Evolutionary conservation across 1,140 invertebrate species (phyloP), one percentile per base, ranked within the genome.

Genomic region (Lineus longissimus): DNA sequence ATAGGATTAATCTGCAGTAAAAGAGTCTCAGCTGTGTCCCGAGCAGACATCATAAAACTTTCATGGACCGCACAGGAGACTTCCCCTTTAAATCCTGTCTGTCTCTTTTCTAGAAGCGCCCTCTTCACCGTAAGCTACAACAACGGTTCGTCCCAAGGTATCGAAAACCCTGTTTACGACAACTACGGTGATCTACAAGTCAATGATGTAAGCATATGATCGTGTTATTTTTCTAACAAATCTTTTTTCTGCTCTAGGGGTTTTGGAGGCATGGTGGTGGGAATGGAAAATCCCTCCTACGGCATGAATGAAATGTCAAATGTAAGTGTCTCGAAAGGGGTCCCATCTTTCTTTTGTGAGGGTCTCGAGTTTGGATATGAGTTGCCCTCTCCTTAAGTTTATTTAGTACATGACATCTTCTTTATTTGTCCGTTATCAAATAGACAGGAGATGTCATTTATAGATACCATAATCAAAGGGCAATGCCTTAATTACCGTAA

Each of bases 91-190:
- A 51, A 19, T n/a, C 25, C 4, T 7, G 4, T 15, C 33, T 36
- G 15, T 36, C 15, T 36, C 33, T 36, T n/a, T 36, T 36, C 33
- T 36, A 36, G 33, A 36, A 36, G 6, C 6, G 33, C 33, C 33
- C 33, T 36, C 33, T 36, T 36, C 33, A 36, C 4, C 33, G 33
- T 36, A 4, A 36, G 15, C 33, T 36, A 36, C 33, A 36, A 36
- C 33, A 36, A 7, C 33, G 33, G 33, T 7, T 36, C 33, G 15
- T 4, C 15, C 33, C 33, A 36, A 15, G 47, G 47, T 9, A 27
- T 51, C 9, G 47, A 51, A n/a, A 51, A 51, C 25, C 47, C 47
- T 7, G 47, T 27, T 19, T 51, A 51, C n/a, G 47, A 51, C 47
- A 7, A 4, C 6, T 36, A 36, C 33, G 15, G 33, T 15, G 33